A percentile compares a stretch with the other conserved stretches of the same genome.
These are phyloP conservation scores for Smittia sp. DNA, from an alignment of 2,888 invertebrate genomes.

Conservation along the genomic window DNA sequence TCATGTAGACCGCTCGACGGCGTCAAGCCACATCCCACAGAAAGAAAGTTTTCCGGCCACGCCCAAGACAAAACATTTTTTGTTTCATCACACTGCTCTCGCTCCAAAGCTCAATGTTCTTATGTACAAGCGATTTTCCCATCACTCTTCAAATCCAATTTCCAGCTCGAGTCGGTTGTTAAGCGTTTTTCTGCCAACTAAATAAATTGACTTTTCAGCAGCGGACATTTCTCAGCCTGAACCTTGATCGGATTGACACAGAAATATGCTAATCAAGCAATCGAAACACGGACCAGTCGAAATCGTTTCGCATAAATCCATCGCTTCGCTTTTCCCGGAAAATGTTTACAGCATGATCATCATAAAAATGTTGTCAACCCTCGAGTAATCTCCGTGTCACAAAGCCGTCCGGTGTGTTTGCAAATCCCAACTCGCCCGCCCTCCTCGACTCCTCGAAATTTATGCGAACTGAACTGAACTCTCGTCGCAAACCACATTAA, in stretches of 20 bases:
- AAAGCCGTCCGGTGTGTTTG: conserved; percentile 17
- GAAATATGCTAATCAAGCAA: conserved; percentile 26
- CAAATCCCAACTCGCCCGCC: conserved; percentile 28
- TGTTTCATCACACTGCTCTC: neutral
- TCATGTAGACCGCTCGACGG: neutral
- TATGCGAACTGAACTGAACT: neutral
- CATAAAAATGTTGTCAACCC: conserved; percentile 32
- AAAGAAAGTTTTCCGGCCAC: conserved; percentile 25
- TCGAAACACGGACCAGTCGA: neutral
- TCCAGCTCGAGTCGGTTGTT: neutral
- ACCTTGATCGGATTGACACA: neutral
- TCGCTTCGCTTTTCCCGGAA: neutral
- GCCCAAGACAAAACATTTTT: conserved; percentile 1
- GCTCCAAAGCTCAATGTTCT: neutral
- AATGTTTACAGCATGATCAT: neutral
- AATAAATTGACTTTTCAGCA: conserved; percentile 31
- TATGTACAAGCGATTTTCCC: conserved; percentile 10
- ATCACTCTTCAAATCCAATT: conserved; percentile 10
- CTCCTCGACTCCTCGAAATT: neutral
- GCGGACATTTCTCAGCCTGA: neutral
- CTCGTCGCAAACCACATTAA: conserved; percentile 23
- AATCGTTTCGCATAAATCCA: neutral
- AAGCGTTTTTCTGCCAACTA: neutral
- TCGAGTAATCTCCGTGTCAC: conserved; percentile 8
- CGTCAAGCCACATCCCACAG: neutral